Conservation (phyloP, 2,888 invertebrate genomes). For the Yponomeuta sedellus region DNA sequence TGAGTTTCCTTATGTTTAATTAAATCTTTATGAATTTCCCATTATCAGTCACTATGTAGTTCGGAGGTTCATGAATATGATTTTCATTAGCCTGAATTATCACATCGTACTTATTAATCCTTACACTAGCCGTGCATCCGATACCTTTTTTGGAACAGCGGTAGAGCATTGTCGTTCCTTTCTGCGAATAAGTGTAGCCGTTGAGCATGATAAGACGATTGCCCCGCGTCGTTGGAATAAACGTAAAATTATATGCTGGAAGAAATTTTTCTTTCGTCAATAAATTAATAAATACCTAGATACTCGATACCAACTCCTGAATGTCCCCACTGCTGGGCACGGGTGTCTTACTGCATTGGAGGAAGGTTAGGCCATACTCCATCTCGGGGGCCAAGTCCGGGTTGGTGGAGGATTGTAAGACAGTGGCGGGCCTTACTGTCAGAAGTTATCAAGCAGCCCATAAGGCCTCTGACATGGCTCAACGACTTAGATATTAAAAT, state of each 20-base stretch:
- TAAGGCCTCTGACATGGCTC: too few relatives aligned
- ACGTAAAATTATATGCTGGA: conserved; percentile 8
- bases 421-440: too few relatives aligned
- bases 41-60: conserved; percentile 9
- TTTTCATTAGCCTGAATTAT: conserved; percentile 12
- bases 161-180: not conserved
- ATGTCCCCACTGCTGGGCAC: too few relatives aligned
- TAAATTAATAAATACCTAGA: not conserved
- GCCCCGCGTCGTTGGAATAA: conserved; percentile 14
- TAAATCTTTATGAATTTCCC: conserved; percentile 16
- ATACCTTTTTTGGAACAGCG: conserved; percentile 16
- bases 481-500: too few relatives aligned
- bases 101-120: conserved; percentile 13
- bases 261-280: not conserved
- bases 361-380: too few relatives aligned
- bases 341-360: too few relatives aligned
- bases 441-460: too few relatives aligned
- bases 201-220: conserved; percentile 17
- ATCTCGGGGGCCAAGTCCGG: too few relatives aligned
- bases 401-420: too few relatives aligned
- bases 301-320: too few relatives aligned
- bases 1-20: not conserved
- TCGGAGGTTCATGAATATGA: conserved; percentile 19
- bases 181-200: conserved; percentile 18
- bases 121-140: conserved; percentile 19